Evolutionary conservation across 23 tunicate genomes (phyloP).

Genomic region (Diplosoma virens): DNA sequence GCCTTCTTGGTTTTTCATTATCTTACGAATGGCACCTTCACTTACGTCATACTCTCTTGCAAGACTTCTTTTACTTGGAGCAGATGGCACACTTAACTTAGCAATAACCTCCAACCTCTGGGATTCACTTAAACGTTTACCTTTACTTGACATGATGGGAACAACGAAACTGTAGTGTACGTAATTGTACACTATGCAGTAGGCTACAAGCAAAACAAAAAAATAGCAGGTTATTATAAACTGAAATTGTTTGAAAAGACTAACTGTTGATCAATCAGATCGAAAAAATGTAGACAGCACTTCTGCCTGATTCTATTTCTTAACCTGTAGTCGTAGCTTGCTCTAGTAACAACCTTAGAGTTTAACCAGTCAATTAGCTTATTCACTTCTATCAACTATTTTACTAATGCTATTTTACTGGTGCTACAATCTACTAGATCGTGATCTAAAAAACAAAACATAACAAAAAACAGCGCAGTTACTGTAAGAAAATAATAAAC

Average conservation of each 20-base stretch:
- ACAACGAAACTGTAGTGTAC: neutral
- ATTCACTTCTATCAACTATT: too few species aligned
- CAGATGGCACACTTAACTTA: constrained; percentile 21
- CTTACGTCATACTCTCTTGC: constrained; percentile 45
- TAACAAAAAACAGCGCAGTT: too few species aligned
- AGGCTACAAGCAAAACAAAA: constrained; percentile 1
- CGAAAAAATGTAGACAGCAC: too few species aligned
- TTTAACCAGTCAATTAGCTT: too few species aligned
- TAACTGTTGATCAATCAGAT: too few species aligned
- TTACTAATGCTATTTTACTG: too few species aligned
- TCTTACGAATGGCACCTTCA: constrained; percentile 34
- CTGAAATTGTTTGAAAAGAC: constrained; percentile 12
- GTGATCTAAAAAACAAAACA: too few species aligned
- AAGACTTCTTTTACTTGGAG: constrained; percentile 39
- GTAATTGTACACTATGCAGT: neutral
- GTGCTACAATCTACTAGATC: too few species aligned
- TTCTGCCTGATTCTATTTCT: too few species aligned
- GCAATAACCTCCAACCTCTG: constrained; percentile 19
- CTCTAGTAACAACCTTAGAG: too few species aligned
- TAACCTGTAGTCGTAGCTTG: too few species aligned
- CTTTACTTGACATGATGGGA: neutral
- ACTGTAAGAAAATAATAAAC: too few species aligned
- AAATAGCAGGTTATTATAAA: neutral
- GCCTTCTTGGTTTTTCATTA: constrained; percentile 17
- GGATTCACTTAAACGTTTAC: constrained; percentile 16